Evolutionary conservation across 2,888 invertebrate species (phyloP).

Genomic region (Drosophila anomelani): DNA sequence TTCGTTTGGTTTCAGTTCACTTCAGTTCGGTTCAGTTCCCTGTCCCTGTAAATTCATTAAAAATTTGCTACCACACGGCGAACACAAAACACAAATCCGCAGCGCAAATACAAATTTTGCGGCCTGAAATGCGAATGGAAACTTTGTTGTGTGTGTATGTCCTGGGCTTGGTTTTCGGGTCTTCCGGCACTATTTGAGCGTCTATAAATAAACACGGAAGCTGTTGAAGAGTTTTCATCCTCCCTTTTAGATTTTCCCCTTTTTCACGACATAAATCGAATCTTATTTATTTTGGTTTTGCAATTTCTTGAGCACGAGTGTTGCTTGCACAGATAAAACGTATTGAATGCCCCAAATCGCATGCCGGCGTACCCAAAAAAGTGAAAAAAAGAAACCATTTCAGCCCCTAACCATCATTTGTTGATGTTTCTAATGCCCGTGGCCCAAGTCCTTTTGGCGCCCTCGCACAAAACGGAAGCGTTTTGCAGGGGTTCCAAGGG

Average conservation of each 20-base stretch:
- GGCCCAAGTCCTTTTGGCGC: constrained; percentile 27
- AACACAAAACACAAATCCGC: constrained; percentile 71
- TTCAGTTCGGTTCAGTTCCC: constrained; percentile 18
- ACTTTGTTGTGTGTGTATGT: constrained; percentile 56
- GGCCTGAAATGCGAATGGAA: constrained; percentile 62
- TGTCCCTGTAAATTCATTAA: constrained; percentile 76
- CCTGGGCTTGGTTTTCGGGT: constrained; percentile 22
- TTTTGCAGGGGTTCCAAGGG: constrained; percentile 27
- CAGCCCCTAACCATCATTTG: constrained; percentile 53
- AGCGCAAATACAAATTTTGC: constrained; percentile 74
- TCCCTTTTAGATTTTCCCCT: constrained; percentile 1
- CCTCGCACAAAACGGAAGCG: constrained; percentile 33
- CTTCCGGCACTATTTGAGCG: constrained; percentile 69
- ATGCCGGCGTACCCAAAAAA: constrained; percentile 49
- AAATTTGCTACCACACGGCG: constrained; percentile 71
- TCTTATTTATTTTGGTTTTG: constrained; percentile 77
- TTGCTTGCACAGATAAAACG: constrained; percentile 75
- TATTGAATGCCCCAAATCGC: constrained; percentile 70
- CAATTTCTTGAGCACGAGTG: constrained; percentile 69
- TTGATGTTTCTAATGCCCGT: constrained; percentile 46
- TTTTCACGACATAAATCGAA: constrained; percentile 74
- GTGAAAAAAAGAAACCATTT: constrained; percentile 22
- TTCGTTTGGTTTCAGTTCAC: constrained; percentile 9
- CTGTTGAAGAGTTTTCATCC: constrained; percentile 51
- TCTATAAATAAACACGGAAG: constrained; percentile 73